Conservation (phyloP, 2,888 invertebrate species). For the Byasa hedistus region DNA sequence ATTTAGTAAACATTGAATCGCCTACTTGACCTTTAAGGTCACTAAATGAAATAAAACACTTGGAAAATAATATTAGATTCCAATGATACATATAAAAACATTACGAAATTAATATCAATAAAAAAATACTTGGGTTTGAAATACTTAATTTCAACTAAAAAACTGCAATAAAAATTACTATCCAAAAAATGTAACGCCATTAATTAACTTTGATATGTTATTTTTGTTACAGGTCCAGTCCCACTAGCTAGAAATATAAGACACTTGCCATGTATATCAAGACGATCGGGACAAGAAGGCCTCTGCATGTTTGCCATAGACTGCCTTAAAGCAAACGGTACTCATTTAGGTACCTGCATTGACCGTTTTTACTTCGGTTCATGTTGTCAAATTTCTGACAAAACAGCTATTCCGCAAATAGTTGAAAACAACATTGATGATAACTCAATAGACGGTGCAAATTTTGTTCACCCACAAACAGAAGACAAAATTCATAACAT, state of each 20-base stretch:
- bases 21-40: too few relatives aligned
- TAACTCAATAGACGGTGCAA: slow-evolving; percentile 77
- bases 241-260: slow-evolving; percentile 92
- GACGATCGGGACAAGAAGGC: slow-evolving; percentile 88
- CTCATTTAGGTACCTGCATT: slow-evolving; percentile 94
- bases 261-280: slow-evolving; percentile 92
- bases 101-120: too few relatives aligned
- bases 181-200: neutral
- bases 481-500: slow-evolving; percentile 55
- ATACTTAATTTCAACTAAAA: too few relatives aligned
- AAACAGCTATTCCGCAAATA: slow-evolving; percentile 73
- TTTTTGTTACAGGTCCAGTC: slow-evolving; percentile 80
- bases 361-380: slow-evolving; percentile 96
- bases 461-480: slow-evolving; percentile 68
- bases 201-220: neutral
- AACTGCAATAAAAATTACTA: neutral
- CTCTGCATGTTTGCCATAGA: slow-evolving; percentile 97
- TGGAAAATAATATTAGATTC: too few relatives aligned
- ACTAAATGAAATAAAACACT: too few relatives aligned
- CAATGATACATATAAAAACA: too few relatives aligned
- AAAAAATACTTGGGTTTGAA: too few relatives aligned
- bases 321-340: slow-evolving; percentile 93
- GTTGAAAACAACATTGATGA: slow-evolving; percentile 83
- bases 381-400: slow-evolving; percentile 89
- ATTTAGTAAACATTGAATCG: too few relatives aligned